A percentile compares a stretch with the other conserved stretches of the same genome.
phyloP scores from a whole-genome alignment of 2,797 vertebrate species.

The Platyrinchus mystaceus region DNA sequence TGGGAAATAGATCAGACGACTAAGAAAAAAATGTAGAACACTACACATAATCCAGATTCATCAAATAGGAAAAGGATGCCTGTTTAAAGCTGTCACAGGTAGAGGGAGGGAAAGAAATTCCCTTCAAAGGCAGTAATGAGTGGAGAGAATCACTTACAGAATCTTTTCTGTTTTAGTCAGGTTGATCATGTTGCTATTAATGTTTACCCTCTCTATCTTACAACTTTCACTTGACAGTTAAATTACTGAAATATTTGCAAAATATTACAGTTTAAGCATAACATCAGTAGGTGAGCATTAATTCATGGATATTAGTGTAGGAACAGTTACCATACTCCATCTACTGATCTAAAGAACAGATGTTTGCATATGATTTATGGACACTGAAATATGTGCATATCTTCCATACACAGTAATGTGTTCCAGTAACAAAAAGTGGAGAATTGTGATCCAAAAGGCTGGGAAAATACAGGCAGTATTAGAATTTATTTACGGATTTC shows the following conservation, averaged over 20 bases:
- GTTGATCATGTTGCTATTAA: background rate
- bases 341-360: conserved; percentile 74
- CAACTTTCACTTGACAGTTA: background rate
- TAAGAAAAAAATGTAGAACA: background rate
- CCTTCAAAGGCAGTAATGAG: background rate
- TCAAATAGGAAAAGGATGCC: background rate
- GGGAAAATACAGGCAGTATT: background rate
- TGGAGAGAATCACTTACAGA: background rate
- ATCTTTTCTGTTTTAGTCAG: background rate
- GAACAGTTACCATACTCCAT: conserved; percentile 61
- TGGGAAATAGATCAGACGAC: background rate
- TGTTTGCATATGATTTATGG: conserved; percentile 63
- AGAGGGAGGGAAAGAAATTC: background rate
- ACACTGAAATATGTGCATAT: conserved; percentile 46
- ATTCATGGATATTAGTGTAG: conserved; percentile 48
- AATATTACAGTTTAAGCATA: background rate
- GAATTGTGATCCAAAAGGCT: conserved; percentile 5
- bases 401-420: conserved; percentile 63
- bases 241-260: conserved; percentile 13
- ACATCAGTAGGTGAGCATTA: conserved; percentile 32
- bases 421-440: conserved; percentile 41
- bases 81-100: background rate
- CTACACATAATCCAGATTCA: background rate
- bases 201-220: background rate
- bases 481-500: background rate